Percentiles rank a stretch among this genome's conserved stretches.
These are phyloP conservation scores for Scaeva pyrastri DNA, from an alignment of 2,888 invertebrate genomes.

Conservation along the genomic window DNA sequence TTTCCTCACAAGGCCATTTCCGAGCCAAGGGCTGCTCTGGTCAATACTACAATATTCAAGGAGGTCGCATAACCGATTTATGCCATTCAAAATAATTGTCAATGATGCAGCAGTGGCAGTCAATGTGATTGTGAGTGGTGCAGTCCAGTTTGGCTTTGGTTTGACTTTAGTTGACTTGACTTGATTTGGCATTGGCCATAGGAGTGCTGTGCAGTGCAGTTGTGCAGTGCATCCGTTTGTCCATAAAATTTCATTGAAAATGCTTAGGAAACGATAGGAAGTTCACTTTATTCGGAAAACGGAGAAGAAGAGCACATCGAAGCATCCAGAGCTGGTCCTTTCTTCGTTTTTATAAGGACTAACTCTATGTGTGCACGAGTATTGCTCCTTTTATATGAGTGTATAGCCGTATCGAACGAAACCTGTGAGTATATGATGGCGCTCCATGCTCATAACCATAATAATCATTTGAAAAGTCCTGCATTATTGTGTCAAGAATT, in stretches of 20 bases:
- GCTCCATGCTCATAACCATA: constrained; percentile 58
- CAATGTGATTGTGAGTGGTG: constrained; percentile 29
- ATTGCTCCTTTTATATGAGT: not conserved
- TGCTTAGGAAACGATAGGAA: constrained; percentile 59
- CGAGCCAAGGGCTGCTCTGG: constrained; percentile 5
- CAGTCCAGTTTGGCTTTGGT: constrained; percentile 55
- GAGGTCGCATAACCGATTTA: constrained; percentile 66
- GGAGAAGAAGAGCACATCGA: constrained; percentile 25
- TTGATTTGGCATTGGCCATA: constrained; percentile 44
- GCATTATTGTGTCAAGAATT: constrained; percentile 71
- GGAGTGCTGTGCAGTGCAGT: no score
- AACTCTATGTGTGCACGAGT: not conserved
- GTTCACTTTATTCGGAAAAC: not conserved
- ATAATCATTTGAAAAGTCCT: constrained; percentile 68
- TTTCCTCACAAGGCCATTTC: constrained; percentile 12
- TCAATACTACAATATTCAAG: constrained; percentile 36
- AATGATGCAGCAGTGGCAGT: constrained; percentile 61
- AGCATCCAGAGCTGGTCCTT: constrained; percentile 20
- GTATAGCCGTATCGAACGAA: no score
- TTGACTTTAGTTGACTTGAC: constrained; percentile 49
- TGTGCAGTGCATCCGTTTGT: constrained; percentile 54
- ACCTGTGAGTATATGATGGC: not conserved
- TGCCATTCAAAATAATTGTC: constrained; percentile 73
- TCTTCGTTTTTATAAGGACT: constrained; percentile 6
- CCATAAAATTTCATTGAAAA: constrained; percentile 68